Conservation (phyloP, 1,140 invertebrate species). For the Cyclina sinensis region DNA sequence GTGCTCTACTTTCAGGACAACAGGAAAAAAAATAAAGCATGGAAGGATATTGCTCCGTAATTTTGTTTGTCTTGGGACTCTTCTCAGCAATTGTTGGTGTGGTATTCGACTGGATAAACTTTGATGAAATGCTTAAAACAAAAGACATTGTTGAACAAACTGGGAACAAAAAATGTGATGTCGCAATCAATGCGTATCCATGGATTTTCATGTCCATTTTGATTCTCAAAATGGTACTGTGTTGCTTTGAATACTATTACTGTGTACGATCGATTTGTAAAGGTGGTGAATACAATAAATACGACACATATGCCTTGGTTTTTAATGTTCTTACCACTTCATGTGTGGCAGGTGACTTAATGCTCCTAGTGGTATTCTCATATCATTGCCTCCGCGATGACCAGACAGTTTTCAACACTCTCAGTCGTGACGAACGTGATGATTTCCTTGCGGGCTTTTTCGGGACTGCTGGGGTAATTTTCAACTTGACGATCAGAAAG, state of each 20-base stretch:
- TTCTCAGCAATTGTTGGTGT: too few relatives aligned
- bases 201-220: not conserved
- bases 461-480: not conserved
- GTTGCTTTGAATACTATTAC: not conserved
- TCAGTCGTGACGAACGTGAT: not conserved
- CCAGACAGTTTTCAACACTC: not conserved
- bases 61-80: too few relatives aligned
- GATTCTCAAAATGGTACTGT: not conserved
- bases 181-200: not conserved
- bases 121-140: not conserved
- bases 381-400: not conserved
- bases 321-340: not conserved
- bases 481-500: not conserved
- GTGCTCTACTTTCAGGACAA: too few relatives aligned
- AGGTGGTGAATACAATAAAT: not conserved
- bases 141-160: not conserved
- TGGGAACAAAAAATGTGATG: not conserved
- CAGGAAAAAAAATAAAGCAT: too few relatives aligned
- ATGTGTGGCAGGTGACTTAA: not conserved
- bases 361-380: not conserved
- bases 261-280: not conserved
- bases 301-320: not conserved
- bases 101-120: too few relatives aligned
- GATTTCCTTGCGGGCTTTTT: not conserved
- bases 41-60: too few relatives aligned